Percentiles rank a stretch among this genome's conserved stretches.
phyloP scores from a whole-genome alignment of 2,113 vertebrate genomes.

The Mus spicilegus region DNA sequence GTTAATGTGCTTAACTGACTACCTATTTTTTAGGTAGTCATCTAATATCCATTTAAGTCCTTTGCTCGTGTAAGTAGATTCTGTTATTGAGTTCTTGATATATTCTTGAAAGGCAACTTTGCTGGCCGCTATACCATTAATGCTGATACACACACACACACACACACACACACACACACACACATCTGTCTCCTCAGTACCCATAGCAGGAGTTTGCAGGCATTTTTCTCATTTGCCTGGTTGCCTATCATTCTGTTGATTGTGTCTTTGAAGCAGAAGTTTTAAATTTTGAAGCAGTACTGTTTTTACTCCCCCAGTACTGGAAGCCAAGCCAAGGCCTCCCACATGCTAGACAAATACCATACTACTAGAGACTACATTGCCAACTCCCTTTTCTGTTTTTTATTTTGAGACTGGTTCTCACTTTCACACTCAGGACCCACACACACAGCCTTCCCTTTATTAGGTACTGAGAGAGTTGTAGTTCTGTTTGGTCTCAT shows the following conservation, averaged over 20 bases:
- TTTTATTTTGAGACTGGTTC: not conserved
- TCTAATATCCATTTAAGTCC: not conserved
- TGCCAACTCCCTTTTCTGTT: not conserved
- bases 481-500: not conserved
- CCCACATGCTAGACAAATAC: not conserved
- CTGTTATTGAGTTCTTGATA: not conserved
- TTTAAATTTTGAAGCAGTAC: not conserved
- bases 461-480: not conserved
- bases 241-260: constrained; percentile 11
- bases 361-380: not conserved
- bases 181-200: not conserved
- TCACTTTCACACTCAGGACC: not conserved
- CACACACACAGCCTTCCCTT: not conserved
- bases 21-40: not conserved
- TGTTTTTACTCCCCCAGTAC: not conserved
- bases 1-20: not conserved
- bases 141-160: too few species aligned
- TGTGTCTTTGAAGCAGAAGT: not conserved
- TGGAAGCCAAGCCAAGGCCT: not conserved
- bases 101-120: not conserved
- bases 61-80: not conserved
- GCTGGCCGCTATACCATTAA: not conserved
- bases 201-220: not conserved
- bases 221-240: not conserved
- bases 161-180: too few species aligned